These are phyloP conservation scores for Otocyon megalotis DNA, from an alignment of 2,113 vertebrate genomes.

Conservation along the genomic window DNA sequence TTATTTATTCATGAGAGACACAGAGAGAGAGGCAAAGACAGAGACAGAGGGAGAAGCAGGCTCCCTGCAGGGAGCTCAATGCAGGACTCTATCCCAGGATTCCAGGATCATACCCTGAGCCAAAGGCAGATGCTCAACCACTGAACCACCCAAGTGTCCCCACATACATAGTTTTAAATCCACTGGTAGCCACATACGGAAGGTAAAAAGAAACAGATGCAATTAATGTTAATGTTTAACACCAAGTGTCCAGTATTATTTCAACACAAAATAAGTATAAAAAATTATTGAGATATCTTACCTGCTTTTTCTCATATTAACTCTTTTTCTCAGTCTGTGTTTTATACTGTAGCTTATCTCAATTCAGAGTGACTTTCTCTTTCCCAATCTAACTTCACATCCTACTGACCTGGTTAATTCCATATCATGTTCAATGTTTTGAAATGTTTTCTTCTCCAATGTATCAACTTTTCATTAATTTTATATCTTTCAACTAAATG, in stretches of 20 bases:
- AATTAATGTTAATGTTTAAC: conserved; percentile 36
- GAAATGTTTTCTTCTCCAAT: not conserved
- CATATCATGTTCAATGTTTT: not conserved
- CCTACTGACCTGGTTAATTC: not conserved
- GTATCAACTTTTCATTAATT: not conserved
- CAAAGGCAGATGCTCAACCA: no score
- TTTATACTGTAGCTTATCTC: not conserved
- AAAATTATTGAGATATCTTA: not conserved
- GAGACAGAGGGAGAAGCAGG: no score
- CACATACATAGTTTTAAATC: not conserved
- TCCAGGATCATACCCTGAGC: no score
- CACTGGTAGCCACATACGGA: not conserved
- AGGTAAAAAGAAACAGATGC: conserved; percentile 3
- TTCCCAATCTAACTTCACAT: not conserved
- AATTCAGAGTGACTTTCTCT: not conserved
- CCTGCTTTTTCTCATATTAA: not conserved
- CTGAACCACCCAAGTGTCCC: no score
- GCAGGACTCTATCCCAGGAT: no score
- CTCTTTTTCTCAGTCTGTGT: not conserved
- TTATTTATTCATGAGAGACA: no score
- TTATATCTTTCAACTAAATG: not conserved
- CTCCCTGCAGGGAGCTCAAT: no score
- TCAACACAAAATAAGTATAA: not conserved
- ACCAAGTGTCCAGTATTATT: not conserved
- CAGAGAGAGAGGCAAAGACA: no score